Conservation (phyloP, 2,888 invertebrate species). For the Pyrochroa serraticornis region DNA sequence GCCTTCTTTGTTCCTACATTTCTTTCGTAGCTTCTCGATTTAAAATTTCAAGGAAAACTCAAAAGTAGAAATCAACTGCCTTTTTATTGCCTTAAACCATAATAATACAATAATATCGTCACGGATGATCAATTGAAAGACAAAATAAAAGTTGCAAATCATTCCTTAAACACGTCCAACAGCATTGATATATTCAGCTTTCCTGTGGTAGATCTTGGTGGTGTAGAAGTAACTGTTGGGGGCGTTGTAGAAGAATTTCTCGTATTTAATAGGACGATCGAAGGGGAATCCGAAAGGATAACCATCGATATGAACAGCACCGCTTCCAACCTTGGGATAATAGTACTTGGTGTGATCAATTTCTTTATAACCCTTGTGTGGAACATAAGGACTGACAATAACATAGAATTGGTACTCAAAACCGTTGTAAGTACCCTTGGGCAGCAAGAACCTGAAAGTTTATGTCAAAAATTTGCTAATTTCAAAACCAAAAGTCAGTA, state of each 20-base stretch:
- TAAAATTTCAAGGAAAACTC: too few relatives aligned
- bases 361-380: constrained; percentile 41
- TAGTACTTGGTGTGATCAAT: constrained; percentile 18
- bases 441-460: constrained; percentile 63
- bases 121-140: constrained; percentile 13
- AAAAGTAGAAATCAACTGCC: not conserved
- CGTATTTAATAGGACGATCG: constrained; percentile 67
- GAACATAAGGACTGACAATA: constrained; percentile 58
- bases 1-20: too few relatives aligned
- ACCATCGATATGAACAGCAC: constrained; percentile 59
- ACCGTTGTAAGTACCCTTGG: constrained; percentile 71
- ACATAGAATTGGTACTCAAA: constrained; percentile 63
- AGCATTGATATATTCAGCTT: constrained; percentile 38
- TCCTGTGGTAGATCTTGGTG: constrained; percentile 57
- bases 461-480: not conserved
- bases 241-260: constrained; percentile 65
- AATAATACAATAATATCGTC: not conserved
- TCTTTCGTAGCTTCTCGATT: too few relatives aligned
- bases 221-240: constrained; percentile 73
- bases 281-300: constrained; percentile 76
- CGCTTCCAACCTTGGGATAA: constrained; percentile 18
- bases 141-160: constrained; percentile 5
- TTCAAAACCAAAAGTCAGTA: constrained; percentile 8
- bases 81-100: not conserved
- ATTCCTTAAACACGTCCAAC: constrained; percentile 9